Base-by-base conservation (phyloP, 2,888 invertebrate genomes). In the Blastobasis adustella region DNA sequence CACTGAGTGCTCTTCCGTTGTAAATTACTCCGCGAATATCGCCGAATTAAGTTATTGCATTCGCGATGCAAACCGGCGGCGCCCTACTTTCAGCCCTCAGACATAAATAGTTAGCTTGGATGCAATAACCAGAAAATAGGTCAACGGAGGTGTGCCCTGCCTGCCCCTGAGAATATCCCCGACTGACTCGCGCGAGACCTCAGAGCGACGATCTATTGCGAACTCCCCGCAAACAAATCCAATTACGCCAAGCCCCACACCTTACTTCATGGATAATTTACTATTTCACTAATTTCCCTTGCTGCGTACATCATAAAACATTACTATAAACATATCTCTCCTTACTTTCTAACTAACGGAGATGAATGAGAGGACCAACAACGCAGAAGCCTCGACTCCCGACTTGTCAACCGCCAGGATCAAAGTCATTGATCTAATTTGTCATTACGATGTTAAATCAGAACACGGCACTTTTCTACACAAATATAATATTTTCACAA, bases 81-180 rank as follows among this genome's bases (percentile, higher is more conserved):
- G 78, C 68, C 81, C 85, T 73, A 82, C 65, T 79, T 83, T 75
- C 71, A 76, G 79, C 74, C 81, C 81, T 66, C 69, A 75, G 75
- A 81, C 79, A 80, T 81, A 83, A 83, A 85, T 86, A 86, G 79
- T 78, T 79, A 82, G 76, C 73, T 79, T 74, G 77, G 73, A 87
- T 86, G 86, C 86, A 88, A 75, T 84, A 87, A 75, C 78, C 82
- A 83, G 88, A 84, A 88, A 82, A 87, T 88, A 87, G 88, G 88
- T 88, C 88, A 88, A 73, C 77, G 77, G 84, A 86, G 87, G 87
- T 86, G 86, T 82, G 87, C 83, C 86, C 81, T 77, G 78, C 70
- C 79, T 67, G 74, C 74, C 71, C 72, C 78, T 79, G 78, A 81
- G 76, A 69, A 69, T 71, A 69, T n/a, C 39, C 9, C 8, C 46